Percentiles rank a stretch among this genome's conserved stretches.
Conservation (phyloP, 2,888 invertebrate species). For the Lucinisca nassula region DNA sequence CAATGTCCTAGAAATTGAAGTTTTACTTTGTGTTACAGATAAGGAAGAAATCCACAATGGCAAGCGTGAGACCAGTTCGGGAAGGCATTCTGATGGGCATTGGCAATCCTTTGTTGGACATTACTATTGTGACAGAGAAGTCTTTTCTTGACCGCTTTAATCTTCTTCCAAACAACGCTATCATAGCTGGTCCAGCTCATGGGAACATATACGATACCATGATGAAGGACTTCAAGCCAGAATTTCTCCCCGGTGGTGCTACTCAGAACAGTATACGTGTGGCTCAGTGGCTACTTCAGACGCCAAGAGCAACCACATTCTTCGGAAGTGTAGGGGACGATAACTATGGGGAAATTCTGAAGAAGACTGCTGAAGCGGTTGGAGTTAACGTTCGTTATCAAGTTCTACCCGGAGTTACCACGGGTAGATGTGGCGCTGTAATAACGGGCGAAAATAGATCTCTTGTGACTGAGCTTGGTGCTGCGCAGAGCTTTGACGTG, state of each 20-base stretch:
- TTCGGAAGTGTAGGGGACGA: conserved; percentile 98
- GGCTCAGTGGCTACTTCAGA: conserved; percentile 96
- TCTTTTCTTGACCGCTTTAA: conserved; percentile 94
- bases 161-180: conserved; percentile 96
- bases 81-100: conserved; percentile 95
- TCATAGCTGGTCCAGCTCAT: conserved; percentile 96
- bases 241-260: conserved; percentile 98
- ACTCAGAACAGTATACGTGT: conserved; percentile 98
- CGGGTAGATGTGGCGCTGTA: conserved; percentile 98
- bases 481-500: conserved; percentile 96
- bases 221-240: conserved; percentile 89
- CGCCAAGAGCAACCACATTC: conserved; percentile 94
- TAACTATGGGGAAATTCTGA: conserved; percentile 94
- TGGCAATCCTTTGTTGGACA: conserved; percentile 98
- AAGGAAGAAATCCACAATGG: not conserved
- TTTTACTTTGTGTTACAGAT: not conserved
- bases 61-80: not conserved
- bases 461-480: conserved; percentile 98
- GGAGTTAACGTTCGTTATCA: conserved; percentile 97
- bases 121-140: conserved; percentile 94
- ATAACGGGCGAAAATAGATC: conserved; percentile 95
- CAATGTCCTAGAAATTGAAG: too few species aligned
- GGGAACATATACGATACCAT: conserved; percentile 91
- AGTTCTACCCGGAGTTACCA: conserved; percentile 90
- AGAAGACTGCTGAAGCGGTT: conserved; percentile 92